phyloP scores from a whole-genome alignment of 2,797 vertebrate genomes.

The Xyrichtys novacula region DNA sequence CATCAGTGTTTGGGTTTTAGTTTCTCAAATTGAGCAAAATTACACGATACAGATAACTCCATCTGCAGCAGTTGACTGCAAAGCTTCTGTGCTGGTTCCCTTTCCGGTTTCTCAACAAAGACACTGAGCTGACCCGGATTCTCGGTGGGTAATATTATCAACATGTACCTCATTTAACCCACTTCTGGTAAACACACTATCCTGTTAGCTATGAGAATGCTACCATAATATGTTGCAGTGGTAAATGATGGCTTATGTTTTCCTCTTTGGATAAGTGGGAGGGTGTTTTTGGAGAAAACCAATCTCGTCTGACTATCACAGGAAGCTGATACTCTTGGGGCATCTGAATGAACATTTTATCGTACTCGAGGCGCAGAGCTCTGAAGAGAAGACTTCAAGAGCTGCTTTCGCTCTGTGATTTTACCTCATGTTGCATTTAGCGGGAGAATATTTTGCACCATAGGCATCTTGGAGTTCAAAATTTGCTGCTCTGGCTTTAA shows the following conservation, averaged over 20 bases:
- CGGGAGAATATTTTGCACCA: not conserved
- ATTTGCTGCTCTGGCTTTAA: not conserved
- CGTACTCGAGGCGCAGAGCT: not conserved
- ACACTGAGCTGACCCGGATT: too few relatives aligned
- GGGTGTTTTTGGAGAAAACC: not conserved
- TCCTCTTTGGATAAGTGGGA: conserved; percentile 1
- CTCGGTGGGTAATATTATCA: too few relatives aligned
- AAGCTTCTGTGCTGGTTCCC: too few relatives aligned
- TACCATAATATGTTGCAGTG: not conserved
- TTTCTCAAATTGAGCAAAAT: too few relatives aligned
- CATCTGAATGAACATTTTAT: not conserved
- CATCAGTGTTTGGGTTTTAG: too few relatives aligned
- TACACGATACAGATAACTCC: too few relatives aligned
- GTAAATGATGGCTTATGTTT: not conserved
- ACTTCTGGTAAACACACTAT: too few relatives aligned
- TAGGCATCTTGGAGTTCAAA: not conserved
- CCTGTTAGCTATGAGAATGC: conserved; percentile 2
- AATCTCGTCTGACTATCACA: not conserved
- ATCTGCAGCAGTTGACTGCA: too few relatives aligned
- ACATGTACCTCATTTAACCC: too few relatives aligned
- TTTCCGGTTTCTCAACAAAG: too few relatives aligned
- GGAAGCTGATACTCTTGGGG: not conserved
- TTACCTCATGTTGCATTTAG: not conserved
- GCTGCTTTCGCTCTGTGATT: not conserved
- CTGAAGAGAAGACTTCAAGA: conserved; percentile 6